Conservation (phyloP, 2,113 vertebrate genomes). For the Calyptommatus sinebrachiatus region DNA sequence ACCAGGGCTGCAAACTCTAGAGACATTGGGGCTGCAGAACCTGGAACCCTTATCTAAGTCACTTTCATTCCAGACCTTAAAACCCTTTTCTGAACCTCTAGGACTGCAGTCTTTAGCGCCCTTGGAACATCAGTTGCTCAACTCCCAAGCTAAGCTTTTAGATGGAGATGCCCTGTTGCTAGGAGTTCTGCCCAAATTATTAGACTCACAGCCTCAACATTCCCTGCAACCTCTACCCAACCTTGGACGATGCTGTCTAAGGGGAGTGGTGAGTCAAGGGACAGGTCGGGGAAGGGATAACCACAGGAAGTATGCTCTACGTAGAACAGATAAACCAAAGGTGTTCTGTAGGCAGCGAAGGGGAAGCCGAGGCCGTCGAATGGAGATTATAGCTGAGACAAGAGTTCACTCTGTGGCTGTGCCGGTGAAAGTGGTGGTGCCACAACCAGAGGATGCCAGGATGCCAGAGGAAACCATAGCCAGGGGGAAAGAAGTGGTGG, state of each 20-base stretch:
- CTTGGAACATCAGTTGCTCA: constrained; percentile 64
- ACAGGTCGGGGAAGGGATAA: constrained; percentile 66
- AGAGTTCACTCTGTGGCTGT: constrained; percentile 64
- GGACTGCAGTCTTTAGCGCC: constrained; percentile 73
- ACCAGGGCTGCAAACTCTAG: constrained; percentile 63
- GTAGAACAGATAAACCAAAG: constrained; percentile 92
- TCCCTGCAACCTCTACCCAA: constrained; percentile 48
- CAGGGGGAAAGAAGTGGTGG: neutral
- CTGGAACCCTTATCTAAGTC: constrained; percentile 68
- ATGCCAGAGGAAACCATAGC: neutral
- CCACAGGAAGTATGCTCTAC: constrained; percentile 88
- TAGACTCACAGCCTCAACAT: constrained; percentile 67
- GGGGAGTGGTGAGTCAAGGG: constrained; percentile 64
- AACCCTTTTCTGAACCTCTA: constrained; percentile 72
- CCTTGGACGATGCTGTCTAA: constrained; percentile 61
- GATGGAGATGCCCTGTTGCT: constrained; percentile 71
- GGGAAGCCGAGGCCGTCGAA: constrained; percentile 56
- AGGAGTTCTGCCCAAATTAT: constrained; percentile 68
- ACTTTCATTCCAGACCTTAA: constrained; percentile 72
- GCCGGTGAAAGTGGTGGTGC: constrained; percentile 56
- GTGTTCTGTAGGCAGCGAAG: constrained; percentile 87
- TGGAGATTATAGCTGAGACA: constrained; percentile 59
- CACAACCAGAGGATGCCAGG: constrained; percentile 57
- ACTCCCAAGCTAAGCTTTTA: constrained; percentile 57
- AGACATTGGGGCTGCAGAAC: constrained; percentile 69